Conservation (phyloP, 1,140 invertebrate genomes). For the Araneus ventricosus region DNA sequence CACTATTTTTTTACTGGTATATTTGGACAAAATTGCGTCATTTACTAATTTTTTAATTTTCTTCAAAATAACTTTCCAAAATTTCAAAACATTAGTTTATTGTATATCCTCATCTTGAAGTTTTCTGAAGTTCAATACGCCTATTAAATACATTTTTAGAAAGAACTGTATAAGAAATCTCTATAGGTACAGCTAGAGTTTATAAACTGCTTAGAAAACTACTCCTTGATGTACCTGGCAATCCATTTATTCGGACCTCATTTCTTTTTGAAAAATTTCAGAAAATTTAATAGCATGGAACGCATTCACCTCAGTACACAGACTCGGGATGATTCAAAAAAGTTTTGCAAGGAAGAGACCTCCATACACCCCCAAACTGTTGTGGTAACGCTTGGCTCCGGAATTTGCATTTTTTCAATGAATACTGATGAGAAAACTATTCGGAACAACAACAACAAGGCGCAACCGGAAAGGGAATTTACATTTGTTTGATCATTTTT, state of each 20-base stretch:
- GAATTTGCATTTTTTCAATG: conserved; percentile 69
- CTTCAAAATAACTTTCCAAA: too few relatives aligned
- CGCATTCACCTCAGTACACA: background rate
- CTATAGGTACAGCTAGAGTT: background rate
- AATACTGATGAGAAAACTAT: conserved; percentile 66
- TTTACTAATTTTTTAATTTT: too few relatives aligned
- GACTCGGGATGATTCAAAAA: conserved; percentile 20
- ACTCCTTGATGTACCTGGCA: background rate
- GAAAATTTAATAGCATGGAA: conserved; percentile 56
- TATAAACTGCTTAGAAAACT: background rate
- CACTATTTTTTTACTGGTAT: too few relatives aligned
- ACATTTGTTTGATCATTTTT: conserved; percentile 70
- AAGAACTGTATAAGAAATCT: too few relatives aligned
- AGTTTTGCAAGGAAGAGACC: background rate
- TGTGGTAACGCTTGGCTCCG: background rate
- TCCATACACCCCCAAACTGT: background rate
- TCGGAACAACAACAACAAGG: conserved; percentile 48
- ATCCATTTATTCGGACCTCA: conserved; percentile 1
- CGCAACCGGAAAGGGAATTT: conserved; percentile 7
- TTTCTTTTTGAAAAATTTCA: background rate
- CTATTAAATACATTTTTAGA: too few relatives aligned
- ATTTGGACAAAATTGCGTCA: too few relatives aligned
- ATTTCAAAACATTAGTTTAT: too few relatives aligned
- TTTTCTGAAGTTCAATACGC: too few relatives aligned
- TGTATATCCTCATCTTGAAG: too few relatives aligned